Evolutionary conservation across 2,888 invertebrate genomes (phyloP), one percentile per base, ranked within the genome.

Genomic region (Brenthis hecate): DNA sequence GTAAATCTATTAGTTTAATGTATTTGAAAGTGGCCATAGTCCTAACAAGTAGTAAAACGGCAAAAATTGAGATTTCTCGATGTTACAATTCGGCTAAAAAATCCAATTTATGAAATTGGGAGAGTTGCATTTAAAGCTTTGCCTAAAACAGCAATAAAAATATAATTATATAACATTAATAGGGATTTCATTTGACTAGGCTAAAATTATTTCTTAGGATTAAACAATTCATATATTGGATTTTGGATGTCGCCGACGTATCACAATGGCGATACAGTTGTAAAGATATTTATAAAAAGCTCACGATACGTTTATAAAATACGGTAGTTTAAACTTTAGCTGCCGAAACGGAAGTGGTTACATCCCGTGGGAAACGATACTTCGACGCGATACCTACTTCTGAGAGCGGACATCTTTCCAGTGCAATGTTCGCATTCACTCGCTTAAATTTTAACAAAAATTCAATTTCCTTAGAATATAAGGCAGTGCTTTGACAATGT

Each of bases 401-500:
- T 83, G 79, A 75, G 83, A 79, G 77, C 80, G 78, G 84, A 85
- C 84, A 83, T 84, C 78, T 79, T 75, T 75, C 74, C 36, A 43
- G 36, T 43, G 76, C 72, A 74, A 71, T 68, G 69, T 72, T 53
- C 51, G 70, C 72, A 83, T 77, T 76, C 79, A 75, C 79, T 81
- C 79, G 81, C 82, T 80, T 82, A 84, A 82, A 83, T 65, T 65
- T 55, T 60, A 65, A 55, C 58, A 84, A 77, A 75, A 78, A 75
- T 74, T 75, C 73, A 78, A 64, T 69, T 80, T 85, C 87, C 89
- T 88, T 90, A 91, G 80, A 84, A 85, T 85, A 82, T 91, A 92
- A 91, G 92, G 92, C 92, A 92, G 92, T 92, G 91, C 86, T 88
- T 85, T 80, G 80, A 84, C 79, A 84, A 57, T 64, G 51, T 64